phyloP scores from a whole-genome alignment of 35 echinoderm and acorn worm genomes.

The Apostichopus parvimensis region DNA sequence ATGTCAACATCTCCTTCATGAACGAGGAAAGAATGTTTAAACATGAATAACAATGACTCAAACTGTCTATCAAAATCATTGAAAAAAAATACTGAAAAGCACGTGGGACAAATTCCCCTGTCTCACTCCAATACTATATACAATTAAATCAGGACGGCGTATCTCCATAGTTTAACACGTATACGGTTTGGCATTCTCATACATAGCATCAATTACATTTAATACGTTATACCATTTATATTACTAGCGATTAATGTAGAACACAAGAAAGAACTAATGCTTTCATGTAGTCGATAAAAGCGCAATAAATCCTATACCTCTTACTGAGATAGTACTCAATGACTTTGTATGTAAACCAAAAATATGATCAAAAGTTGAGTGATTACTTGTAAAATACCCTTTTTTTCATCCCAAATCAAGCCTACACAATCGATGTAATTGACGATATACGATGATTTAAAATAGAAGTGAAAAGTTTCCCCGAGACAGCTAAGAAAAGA shows the following conservation, averaged over 20 bases:
- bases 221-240: conserved; percentile 68
- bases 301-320: conserved; percentile 55
- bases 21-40: neutral
- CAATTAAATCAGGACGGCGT: conserved; percentile 56
- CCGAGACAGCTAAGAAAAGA: neutral
- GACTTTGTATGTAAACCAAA: conserved; percentile 40
- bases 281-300: conserved; percentile 74
- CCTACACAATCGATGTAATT: conserved; percentile 31
- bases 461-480: conserved; percentile 59
- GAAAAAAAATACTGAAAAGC: conserved; percentile 66
- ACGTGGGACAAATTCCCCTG: conserved; percentile 62
- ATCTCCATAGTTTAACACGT: conserved; percentile 35
- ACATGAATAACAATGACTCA: conserved; percentile 47
- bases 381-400: conserved; percentile 2
- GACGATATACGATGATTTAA: conserved; percentile 45
- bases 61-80: conserved; percentile 67
- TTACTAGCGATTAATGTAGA: conserved; percentile 47
- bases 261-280: neutral
- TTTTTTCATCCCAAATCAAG: conserved; percentile 51
- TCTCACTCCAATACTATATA: conserved; percentile 66
- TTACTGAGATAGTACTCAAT: conserved; percentile 56
- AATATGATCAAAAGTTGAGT: conserved; percentile 58
- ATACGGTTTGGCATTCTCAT: conserved; percentile 70
- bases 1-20: too few species aligned
- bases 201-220: conserved; percentile 65